Base-by-base conservation (phyloP, 1,140 invertebrate genomes). In the Pachypeltis micranthus region DNA sequence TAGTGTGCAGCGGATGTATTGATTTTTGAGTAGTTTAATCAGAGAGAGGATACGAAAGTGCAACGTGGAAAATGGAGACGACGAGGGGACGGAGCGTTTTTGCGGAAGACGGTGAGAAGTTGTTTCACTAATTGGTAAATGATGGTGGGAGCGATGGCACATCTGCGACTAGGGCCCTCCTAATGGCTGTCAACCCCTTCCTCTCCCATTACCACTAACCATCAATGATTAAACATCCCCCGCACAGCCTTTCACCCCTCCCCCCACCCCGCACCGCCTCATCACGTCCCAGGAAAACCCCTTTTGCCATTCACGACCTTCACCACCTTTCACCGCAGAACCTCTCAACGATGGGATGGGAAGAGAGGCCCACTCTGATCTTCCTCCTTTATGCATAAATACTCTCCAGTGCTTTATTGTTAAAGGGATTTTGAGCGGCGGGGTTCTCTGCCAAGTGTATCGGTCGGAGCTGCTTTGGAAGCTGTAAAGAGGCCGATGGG, bases 71-170 rank as follows among this genome's bases (percentile, higher is more conserved):
- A 39, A 7, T 16, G 16, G 16, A 39, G 7, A 39, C 31, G 31
- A 39, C 16, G 16, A 39, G 31, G 31, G 16, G 31, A 39, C 12
- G 21, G 47, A 21, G 47, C 23, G 21, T 21, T 51, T 51, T 51
- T 51, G 7, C 7, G 7, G 34, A 39, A 39, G 34, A 39, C 34
- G 47, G 7, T 21, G 47, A 21, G 47, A 51, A 51, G 47, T 51
- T 51, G 47, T 51, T 51, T 51, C 47, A 51, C 47, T 51, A 51
- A 51, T 51, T 51, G 47, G 47, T 51, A 51, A 51, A 51, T 51
- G 47, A 51, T 51, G 47, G 47, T 21, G 47, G 47, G 47, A 51
- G 47, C 7, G 47, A 51, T 21, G 47, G 7, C 47, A 51, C 47
- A 51, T 51, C 47, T 51, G 47, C 47, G 47, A 51, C 47, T 51